Percentiles rank a stretch among this genome's conserved stretches.
Conservation (phyloP, 2,113 vertebrate genomes). For the Platichthys stellatus region DNA sequence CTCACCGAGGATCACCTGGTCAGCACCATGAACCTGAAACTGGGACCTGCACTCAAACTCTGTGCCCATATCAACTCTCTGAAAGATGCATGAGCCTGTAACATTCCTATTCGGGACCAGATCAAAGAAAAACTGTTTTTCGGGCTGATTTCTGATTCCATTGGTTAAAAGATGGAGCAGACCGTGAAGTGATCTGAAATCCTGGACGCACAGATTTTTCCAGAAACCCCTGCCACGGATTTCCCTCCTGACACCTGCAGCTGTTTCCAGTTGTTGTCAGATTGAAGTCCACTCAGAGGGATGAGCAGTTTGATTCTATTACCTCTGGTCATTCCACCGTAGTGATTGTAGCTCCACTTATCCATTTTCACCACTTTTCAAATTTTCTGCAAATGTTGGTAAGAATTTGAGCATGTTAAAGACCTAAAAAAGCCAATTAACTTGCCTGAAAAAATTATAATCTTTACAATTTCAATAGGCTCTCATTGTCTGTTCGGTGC, state of each 20-base stretch:
- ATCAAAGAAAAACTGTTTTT: too few relatives aligned
- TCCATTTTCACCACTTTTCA: slow-evolving; percentile 40
- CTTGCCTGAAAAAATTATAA: too few relatives aligned
- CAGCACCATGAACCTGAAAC: slow-evolving; percentile 95
- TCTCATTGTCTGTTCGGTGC: too few relatives aligned
- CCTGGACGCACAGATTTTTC: not conserved
- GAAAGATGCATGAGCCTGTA: slow-evolving; percentile 83
- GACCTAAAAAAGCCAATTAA: too few relatives aligned
- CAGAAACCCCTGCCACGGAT: slow-evolving; percentile 35
- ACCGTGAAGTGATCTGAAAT: not conserved
- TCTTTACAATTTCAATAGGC: too few relatives aligned
- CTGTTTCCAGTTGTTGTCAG: slow-evolving; percentile 9
- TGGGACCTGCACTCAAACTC: slow-evolving; percentile 93
- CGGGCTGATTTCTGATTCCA: too few relatives aligned
- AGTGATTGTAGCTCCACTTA: slow-evolving; percentile 41
- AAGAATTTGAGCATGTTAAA: too few relatives aligned
- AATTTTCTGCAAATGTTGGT: too few relatives aligned
- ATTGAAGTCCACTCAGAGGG: slow-evolving; percentile 2
- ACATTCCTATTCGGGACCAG: not conserved
- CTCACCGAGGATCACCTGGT: slow-evolving; percentile 95
- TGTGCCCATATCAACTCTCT: slow-evolving; percentile 92
- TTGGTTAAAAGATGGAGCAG: not conserved
- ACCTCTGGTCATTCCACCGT: not conserved
- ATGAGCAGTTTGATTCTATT: slow-evolving; percentile 16
- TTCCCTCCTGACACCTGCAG: slow-evolving; percentile 12